Evolutionary conservation across 2,113 vertebrate species (phyloP).

Genomic region (Alectura lathami): DNA sequence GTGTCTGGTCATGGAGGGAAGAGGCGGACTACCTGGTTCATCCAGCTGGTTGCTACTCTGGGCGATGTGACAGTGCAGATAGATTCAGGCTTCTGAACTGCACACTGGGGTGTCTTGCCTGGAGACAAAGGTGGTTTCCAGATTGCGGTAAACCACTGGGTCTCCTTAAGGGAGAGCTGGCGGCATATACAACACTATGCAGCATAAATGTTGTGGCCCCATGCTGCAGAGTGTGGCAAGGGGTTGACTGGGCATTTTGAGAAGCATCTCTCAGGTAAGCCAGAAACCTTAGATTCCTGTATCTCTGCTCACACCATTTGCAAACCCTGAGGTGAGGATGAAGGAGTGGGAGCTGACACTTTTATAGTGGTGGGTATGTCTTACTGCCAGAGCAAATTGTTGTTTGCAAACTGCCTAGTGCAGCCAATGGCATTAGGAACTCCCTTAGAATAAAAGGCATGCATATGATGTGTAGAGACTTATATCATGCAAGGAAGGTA

Average conservation of each 20-base stretch:
- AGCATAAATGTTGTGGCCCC: background rate
- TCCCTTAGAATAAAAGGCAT: background rate
- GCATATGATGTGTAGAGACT: background rate
- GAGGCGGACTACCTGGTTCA: accelerated
- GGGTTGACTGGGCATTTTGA: background rate
- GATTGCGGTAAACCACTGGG: background rate
- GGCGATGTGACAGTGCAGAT: background rate
- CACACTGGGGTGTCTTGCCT: background rate
- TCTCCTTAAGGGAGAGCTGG: background rate
- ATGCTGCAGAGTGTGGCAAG: background rate
- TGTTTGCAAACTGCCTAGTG: background rate
- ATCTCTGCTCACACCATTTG: background rate
- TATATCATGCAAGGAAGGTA: background rate
- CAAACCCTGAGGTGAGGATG: accelerated
- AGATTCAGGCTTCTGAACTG: background rate
- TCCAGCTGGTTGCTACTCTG: background rate
- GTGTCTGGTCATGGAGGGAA: background rate
- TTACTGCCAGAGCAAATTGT: background rate
- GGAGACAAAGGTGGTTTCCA: background rate
- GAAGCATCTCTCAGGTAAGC: background rate
- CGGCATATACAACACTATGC: background rate
- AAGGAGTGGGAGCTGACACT: background rate
- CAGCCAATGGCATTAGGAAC: background rate
- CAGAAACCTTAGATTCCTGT: background rate
- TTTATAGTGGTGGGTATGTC: background rate